Base-by-base conservation (phyloP, 2,797 vertebrate species). In the Microchirus variegatus region DNA sequence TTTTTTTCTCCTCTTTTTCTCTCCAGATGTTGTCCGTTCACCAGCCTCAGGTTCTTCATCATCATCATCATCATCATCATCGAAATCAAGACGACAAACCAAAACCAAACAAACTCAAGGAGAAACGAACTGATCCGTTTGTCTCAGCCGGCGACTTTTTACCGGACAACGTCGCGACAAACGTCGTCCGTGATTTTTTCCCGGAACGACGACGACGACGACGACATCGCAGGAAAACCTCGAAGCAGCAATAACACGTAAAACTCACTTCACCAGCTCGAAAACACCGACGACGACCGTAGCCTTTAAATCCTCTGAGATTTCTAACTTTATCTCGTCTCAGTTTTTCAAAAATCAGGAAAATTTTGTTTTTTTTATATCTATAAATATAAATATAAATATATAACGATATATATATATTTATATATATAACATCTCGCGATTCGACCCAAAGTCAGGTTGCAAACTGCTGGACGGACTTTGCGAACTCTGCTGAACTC, bases 381-480 rank as follows among this genome's bases (percentile, higher is more conserved):
- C n/a, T n/a, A n/a, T n/a, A n/a, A n/a, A n/a, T n/a, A n/a, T n/a
- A n/a, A n/a, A n/a, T n/a, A n/a, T n/a, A n/a, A n/a, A n/a, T n/a
- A n/a, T n/a, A n/a, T n/a, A n/a, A n/a, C n/a, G n/a, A n/a, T n/a
- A n/a, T n/a, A n/a, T n/a, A n/a, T n/a, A n/a, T n/a, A n/a, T n/a
- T n/a, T n/a, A n/a, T n/a, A n/a, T n/a, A n/a, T n/a, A 11, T 2
- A 40, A 9, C 37, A 2, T 40, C 10, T 40, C 13, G 7, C 31
- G 31, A 31, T 40, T 11, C 13, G 13, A 40, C 37, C 50, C 52
- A 31, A 31, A 31, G 31, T 74, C 75, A 71, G 67, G 63, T 56
- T 67, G 84, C 83, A 86, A 81, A 84, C 87, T 87, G 85, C 82
- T 84, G 87, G 84, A 72, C 82, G 49, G 88, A 75, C 72, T 76